Base-by-base conservation (phyloP, 2,888 invertebrate species). In the Drosophila merina region DNA sequence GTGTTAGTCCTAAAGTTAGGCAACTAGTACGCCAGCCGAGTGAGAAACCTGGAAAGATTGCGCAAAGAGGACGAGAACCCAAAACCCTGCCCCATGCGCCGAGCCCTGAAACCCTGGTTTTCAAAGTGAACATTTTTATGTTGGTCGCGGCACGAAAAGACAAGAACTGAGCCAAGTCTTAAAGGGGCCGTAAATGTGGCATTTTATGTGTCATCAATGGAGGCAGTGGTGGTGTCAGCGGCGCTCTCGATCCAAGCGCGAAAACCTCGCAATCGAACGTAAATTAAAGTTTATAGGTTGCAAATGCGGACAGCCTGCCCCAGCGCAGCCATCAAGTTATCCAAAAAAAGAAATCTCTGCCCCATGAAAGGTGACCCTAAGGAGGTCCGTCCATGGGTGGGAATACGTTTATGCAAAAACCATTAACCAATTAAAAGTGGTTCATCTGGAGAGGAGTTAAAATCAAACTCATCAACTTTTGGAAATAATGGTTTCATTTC, bases 221-320 rank as follows among this genome's bases (percentile, higher is more conserved):
- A 56, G 69, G 51, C 59, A 67, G 26, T 28, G 25, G 36, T n/a
- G 36, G 36, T n/a, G 36, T 10, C n/a, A n/a, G 42, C 49, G 57
- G 47, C 59, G 59, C 49, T 31, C 52, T 47, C 56, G 60, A 67
- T 63, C 60, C 48, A 50, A 66, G 62, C 60, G 72, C 80, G 82
- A 78, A 83, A 82, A 75, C 67, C 75, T 75, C 57, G 85, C 87
- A 78, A 87, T 82, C 86, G 87, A 82, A 79, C 79, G 77, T 87
- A 84, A 84, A 84, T 87, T 84, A 79, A 85, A 74, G 82, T 87
- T 84, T 85, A 84, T 82, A 62, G 83, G 52, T 59, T 56, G 59
- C 48, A 59, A 62, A 57, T 59, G 57, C 31, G 59, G 5, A 36
- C 63, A 20, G 48, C 31, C 70, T 45, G 71, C n/a, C 54, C 44